Evolutionary conservation across 2,113 vertebrate species (phyloP).

Genomic region (Xenus cinereus): DNA sequence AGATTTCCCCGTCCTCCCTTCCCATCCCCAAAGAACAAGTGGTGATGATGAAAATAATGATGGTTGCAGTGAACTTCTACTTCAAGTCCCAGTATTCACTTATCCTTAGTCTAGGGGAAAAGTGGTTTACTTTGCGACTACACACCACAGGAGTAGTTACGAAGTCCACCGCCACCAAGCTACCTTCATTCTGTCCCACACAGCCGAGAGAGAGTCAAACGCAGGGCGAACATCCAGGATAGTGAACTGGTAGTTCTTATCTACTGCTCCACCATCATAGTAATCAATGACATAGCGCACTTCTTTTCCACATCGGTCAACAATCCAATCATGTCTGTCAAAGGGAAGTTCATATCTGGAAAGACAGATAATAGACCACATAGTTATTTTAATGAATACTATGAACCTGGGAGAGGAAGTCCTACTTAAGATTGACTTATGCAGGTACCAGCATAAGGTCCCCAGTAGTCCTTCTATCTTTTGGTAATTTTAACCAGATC

Average conservation of each 20-base stretch:
- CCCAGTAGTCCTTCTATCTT: background rate
- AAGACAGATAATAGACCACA: background rate
- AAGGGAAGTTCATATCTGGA: slow-evolving; percentile 92
- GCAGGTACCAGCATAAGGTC: background rate
- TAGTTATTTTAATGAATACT: background rate
- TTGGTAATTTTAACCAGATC: background rate
- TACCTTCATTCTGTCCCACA: slow-evolving; percentile 96
- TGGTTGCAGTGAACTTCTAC: background rate
- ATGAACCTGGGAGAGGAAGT: background rate
- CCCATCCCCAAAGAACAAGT: background rate
- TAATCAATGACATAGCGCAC: slow-evolving; percentile 95
- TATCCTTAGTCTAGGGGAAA: background rate
- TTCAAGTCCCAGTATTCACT: background rate
- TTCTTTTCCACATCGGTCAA: slow-evolving; percentile 91
- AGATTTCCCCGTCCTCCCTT: background rate
- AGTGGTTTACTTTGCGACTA: background rate
- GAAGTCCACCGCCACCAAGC: slow-evolving; percentile 97
- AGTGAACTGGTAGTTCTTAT: slow-evolving; percentile 88
- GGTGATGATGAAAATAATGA: background rate
- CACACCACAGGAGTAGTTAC: slow-evolving; percentile 41
- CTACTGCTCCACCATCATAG: slow-evolving; percentile 88
- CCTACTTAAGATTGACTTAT: background rate
- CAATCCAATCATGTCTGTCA: slow-evolving; percentile 93
- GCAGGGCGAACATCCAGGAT: slow-evolving; percentile 93
- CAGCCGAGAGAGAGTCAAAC: slow-evolving; percentile 85